Conservation (phyloP, 2,113 vertebrate genomes). For the Ophthalmolycus amberensis region DNA sequence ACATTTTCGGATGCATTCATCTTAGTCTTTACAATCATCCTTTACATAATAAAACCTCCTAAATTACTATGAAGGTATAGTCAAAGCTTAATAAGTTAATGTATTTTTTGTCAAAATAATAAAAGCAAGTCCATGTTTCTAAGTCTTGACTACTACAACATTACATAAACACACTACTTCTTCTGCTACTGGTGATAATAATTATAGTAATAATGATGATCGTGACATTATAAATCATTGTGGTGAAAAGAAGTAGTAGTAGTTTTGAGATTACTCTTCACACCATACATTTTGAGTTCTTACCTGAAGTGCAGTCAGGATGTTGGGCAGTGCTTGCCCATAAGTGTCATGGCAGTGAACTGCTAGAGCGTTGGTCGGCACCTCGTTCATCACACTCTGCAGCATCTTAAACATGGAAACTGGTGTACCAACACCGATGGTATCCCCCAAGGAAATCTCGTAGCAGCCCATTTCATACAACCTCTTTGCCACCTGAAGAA, state of each 20-base stretch:
- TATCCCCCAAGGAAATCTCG: conserved; percentile 94
- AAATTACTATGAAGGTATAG: not conserved
- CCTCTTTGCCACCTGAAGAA: conserved; percentile 89
- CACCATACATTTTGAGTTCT: conserved; percentile 24
- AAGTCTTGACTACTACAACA: not conserved
- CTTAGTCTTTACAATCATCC: not conserved
- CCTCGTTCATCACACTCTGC: conserved; percentile 89
- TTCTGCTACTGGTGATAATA: not conserved
- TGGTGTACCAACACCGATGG: conserved; percentile 92
- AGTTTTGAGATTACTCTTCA: not conserved
- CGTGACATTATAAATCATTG: not conserved
- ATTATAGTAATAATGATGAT: not conserved
- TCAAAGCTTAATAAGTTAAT: not conserved
- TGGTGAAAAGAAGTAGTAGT: not conserved
- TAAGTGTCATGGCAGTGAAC: conserved; percentile 97
- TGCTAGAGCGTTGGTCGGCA: conserved; percentile 88
- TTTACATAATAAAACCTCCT: not conserved
- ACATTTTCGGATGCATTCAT: not conserved
- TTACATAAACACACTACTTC: not conserved
- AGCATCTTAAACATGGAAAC: conserved; percentile 92
- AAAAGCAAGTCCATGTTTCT: not conserved
- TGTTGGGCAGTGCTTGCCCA: conserved; percentile 94
- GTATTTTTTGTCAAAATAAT: not conserved
- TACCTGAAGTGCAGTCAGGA: conserved; percentile 95
- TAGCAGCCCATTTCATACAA: conserved; percentile 94